Base-by-base conservation (phyloP, 2,113 vertebrate species). In the Elephas maximus region DNA sequence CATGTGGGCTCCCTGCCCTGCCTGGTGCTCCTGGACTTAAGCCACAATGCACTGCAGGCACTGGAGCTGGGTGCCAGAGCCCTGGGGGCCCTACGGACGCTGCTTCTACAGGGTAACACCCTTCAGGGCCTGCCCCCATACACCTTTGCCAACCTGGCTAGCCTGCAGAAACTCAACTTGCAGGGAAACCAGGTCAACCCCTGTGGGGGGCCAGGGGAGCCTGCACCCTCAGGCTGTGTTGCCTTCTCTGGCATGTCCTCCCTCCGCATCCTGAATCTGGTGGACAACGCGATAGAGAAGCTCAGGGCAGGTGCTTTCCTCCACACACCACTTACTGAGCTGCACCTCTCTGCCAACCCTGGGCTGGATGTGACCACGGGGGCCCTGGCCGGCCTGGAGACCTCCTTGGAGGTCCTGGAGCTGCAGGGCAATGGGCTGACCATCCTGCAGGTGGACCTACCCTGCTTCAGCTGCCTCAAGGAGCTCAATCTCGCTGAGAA, bases 401-500 rank as follows among this genome's bases (percentile, higher is more conserved):
- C 90, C 6, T 99, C 99, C 53, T 98, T 99, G 81, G 98, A 99
- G 93, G 98, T 99, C 18, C 98, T 99, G 74, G 97, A 98, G 21
- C 97, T 99, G 65, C 98, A 98, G 69, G 99, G 99, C 21, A 99
- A 99, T 18, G 98, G 98, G 73, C 98, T 99, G 62, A 88, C 93
- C 9, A 86, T 97, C 9, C 98, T 99, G 24, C 99, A 98, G 88
- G 96, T 99, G 0, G 99, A 99, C 92, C 97, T 99, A 73, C 99
- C 99, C 37, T 98, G 95, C 17, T 99, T 99, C 79, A 98, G 69
- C 44, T 98, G 97, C 33, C 99, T 99, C 26, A 99, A 98, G 93
- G 97, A 98, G 5, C 98, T 99, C 6, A 99, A 99, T 90, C 98
- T 99, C 8, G 99, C 99, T 0, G 98, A 98, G 94, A 99, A 99